Conservation (phyloP, 2,797 vertebrate genomes). For the Zenarchopterus dispar region DNA sequence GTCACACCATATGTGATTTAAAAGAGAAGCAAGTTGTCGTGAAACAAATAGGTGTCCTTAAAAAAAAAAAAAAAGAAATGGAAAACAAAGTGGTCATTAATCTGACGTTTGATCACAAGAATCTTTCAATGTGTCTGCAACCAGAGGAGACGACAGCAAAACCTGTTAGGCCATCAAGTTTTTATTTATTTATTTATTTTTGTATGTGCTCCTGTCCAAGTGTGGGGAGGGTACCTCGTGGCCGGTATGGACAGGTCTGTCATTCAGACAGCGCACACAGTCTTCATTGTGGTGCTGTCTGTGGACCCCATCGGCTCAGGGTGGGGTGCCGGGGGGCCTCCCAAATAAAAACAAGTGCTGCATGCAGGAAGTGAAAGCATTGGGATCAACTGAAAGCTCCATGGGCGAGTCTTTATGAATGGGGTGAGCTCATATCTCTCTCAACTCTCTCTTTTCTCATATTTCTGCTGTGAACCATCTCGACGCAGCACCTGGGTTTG, state of each 20-base stretch:
- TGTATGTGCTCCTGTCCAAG: conserved; percentile 8
- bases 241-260: conserved; percentile 77
- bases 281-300: conserved; percentile 70
- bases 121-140: conserved; percentile 28
- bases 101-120: conserved; percentile 52
- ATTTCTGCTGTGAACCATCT: conserved; percentile 26
- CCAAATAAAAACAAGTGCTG: conserved; percentile 72
- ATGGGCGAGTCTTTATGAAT: conserved; percentile 37
- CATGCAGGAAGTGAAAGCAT: conserved; percentile 70
- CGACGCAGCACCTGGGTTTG: neutral
- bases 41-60: conserved; percentile 21
- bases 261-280: conserved; percentile 74
- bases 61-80: neutral
- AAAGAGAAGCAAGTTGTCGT: conserved; percentile 22
- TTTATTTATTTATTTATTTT: conserved; percentile 39
- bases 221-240: conserved; percentile 28
- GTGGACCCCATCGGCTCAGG: conserved; percentile 65
- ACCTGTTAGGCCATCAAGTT: conserved; percentile 37
- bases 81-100: conserved; percentile 44
- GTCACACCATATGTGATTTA: conserved; percentile 15
- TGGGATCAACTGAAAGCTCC: conserved; percentile 58
- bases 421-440: conserved; percentile 33
- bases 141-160: conserved; percentile 55
- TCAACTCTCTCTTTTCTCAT: neutral
- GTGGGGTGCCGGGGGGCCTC: conserved; percentile 63